These are phyloP conservation scores for Steinernema scapterisci DNA, from an alignment of 2,888 invertebrate genomes.

Conservation along the genomic window DNA sequence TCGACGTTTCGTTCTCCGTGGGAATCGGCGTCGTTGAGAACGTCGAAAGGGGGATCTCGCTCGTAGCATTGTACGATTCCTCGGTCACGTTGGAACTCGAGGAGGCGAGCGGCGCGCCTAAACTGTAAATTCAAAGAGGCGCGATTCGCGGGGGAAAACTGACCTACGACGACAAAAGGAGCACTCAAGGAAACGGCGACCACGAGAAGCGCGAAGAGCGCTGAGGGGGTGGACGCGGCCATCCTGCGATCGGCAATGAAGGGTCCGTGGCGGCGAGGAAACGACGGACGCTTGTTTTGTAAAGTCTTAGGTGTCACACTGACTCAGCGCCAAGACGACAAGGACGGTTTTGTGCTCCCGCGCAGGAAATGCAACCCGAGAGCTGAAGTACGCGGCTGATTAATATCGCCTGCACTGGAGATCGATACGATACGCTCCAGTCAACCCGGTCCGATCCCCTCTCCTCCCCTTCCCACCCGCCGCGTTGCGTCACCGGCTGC, in stretches of 20 bases:
- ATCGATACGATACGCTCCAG: conserved; percentile 18
- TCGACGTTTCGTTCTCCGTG: no score
- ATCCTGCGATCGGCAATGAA: background rate
- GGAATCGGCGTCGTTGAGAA: background rate
- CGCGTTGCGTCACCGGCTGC: conserved; percentile 17
- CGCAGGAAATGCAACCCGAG: conserved; percentile 20
- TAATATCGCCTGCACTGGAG: conserved; percentile 25
- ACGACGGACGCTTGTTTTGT: background rate
- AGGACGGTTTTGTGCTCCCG: conserved; percentile 8
- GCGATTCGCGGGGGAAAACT: background rate
- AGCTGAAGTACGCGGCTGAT: background rate
- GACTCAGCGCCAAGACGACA: background rate
- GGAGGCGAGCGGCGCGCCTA: background rate
- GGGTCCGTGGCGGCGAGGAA: background rate
- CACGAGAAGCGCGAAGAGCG: conserved; percentile 1
- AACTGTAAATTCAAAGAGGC: background rate
- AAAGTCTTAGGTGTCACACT: conserved; percentile 13
- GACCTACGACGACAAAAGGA: background rate
- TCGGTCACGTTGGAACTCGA: background rate
- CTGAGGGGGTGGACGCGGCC: background rate
- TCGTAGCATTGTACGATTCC: background rate
- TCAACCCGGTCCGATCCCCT: background rate
- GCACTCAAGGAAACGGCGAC: background rate
- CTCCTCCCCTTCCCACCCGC: conserved; percentile 14
- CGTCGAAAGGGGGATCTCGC: background rate